Percentiles rank a stretch among this genome's conserved stretches.
These are phyloP conservation scores for Ornithoptera priamus DNA, from an alignment of 2,888 invertebrate species.

Conservation along the genomic window DNA sequence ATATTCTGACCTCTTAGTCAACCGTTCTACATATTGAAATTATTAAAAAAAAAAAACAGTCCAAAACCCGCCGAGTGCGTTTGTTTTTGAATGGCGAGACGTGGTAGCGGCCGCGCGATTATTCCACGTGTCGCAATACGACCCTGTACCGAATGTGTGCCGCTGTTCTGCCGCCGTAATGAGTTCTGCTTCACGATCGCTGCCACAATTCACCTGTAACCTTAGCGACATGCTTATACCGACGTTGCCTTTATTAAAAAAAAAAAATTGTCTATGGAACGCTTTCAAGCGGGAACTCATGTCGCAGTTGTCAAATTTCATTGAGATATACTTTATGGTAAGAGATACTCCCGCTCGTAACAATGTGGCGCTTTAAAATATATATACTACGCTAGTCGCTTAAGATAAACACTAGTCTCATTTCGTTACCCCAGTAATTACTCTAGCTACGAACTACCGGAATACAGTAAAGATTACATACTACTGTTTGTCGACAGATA, in stretches of 20 bases:
- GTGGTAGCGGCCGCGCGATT: conserved; percentile 15
- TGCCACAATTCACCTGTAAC: conserved; percentile 14
- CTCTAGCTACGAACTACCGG: no score
- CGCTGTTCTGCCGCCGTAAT: conserved; percentile 22
- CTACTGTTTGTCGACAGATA: no score
- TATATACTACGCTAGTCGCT: no score
- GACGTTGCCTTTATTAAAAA: not conserved
- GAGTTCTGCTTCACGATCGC: conserved; percentile 14
- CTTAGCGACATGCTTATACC: not conserved
- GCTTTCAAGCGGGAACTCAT: not conserved
- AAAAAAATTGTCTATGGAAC: not conserved
- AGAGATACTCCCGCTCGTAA: no score
- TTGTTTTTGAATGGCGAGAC: conserved; percentile 13
- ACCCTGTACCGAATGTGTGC: conserved; percentile 27
- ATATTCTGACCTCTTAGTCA: not conserved
- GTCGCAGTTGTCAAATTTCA: not conserved
- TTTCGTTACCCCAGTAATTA: no score
- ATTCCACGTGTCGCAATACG: conserved; percentile 26
- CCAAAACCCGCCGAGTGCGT: not conserved
- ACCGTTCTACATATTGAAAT: not conserved
- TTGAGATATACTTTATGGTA: no score
- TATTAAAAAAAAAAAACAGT: not conserved
- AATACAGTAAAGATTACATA: no score
- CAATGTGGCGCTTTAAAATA: no score
- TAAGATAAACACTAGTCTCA: no score